Base-by-base conservation (phyloP, 2,888 invertebrate genomes). In the Conistra vaccinii region DNA sequence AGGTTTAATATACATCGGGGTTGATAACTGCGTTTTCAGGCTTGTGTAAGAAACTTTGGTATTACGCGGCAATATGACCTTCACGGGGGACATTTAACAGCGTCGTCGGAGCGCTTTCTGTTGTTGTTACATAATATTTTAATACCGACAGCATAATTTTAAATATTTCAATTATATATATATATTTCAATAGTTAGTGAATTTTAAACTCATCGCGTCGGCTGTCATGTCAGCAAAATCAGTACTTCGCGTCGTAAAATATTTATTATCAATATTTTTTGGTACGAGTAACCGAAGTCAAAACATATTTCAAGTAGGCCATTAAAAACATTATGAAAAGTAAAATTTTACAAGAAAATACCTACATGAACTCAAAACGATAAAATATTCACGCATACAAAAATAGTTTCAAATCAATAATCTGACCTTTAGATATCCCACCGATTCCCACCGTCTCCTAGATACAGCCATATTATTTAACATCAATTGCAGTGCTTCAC, bases 321-420 rank as follows among this genome's bases (percentile, higher is more conserved):
- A 39, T 10, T 10, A 39, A 1, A 39, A 39, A 2, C 42, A 42
- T 42, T 12, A 42, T 12, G 0, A 39, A 39, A 39, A 1, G 10
- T 10, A 39, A 20, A 20, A 20, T 20, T 48, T 2, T 48, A 48
- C 48, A 51, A 23, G 23, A 23, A 3, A 51, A 51, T 23, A 14
- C 39, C 6, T 48, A 3, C 26, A 5, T 51, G 6, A 23, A 45
- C 23, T 26, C 7, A 14, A 58, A 26, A 69, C n/a, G 0, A 23
- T 2, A 20, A 32, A 72, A 45, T 48, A 17, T n/a, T 12, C 17
- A 48, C 23, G 42, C 32, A 26, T 20, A 39, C 23, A 39, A 63
- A 65, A 75, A 39, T 66, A 14, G 35, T 45, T 29, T 60, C 2
- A 14, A 53, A 77, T 78, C 78, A 77, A 78, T 78, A 77, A 17